Conservation (phyloP, 2,888 invertebrate species). For the Rhamphomyia laevipes region DNA sequence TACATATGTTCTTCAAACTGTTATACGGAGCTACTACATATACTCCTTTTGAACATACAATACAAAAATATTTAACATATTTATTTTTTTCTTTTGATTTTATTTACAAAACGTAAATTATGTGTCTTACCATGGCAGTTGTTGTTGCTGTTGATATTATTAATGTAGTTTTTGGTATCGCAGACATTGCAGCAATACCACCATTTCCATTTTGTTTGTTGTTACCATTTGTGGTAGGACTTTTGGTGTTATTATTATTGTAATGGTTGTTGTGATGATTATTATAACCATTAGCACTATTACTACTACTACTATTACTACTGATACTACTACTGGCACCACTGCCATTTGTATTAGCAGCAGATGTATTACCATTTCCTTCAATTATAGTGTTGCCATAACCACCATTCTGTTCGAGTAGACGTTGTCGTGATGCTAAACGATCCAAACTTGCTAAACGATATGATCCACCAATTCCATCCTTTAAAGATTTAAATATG, state of each 20-base stretch:
- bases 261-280: too few relatives aligned
- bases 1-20: too few relatives aligned
- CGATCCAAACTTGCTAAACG: slow-evolving; percentile 70
- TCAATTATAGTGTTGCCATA: slow-evolving; percentile 19
- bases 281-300: too few relatives aligned
- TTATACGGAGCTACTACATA: too few relatives aligned
- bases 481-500: slow-evolving; percentile 23
- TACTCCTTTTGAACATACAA: too few relatives aligned
- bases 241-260: background rate
- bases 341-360: slow-evolving; percentile 8
- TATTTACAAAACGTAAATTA: background rate
- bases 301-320: too few relatives aligned
- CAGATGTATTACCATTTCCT: slow-evolving; percentile 16
- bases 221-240: background rate
- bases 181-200: slow-evolving; percentile 10
- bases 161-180: slow-evolving; percentile 11
- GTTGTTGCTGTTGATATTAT: slow-evolving; percentile 12
- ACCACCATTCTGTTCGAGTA: slow-evolving; percentile 50
- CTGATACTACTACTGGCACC: too few relatives aligned
- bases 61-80: too few relatives aligned
- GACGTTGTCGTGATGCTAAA: slow-evolving; percentile 68
- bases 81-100: background rate
- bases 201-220: slow-evolving; percentile 12
- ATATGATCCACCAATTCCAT: slow-evolving; percentile 63
- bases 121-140: slow-evolving; percentile 14